These are phyloP conservation scores for Malacosoma neustria DNA, from an alignment of 2,888 invertebrate genomes.

Conservation along the genomic window DNA sequence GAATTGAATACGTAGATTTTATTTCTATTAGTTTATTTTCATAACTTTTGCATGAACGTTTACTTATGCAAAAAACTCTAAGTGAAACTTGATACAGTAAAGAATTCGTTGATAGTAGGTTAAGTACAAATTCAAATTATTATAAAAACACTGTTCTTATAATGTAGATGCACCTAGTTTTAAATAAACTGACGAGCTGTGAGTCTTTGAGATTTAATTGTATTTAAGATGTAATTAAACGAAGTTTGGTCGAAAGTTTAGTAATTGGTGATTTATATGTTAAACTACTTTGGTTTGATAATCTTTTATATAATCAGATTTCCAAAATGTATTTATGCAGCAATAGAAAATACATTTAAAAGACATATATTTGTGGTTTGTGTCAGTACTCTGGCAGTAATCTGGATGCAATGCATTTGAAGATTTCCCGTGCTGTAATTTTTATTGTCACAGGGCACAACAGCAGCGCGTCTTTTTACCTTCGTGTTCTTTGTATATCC, in stretches of 20 bases:
- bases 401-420: no score
- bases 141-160: constrained; percentile 69
- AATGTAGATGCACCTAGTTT: constrained; percentile 73
- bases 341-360: no score
- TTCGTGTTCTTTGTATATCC: no score
- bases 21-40: constrained; percentile 5
- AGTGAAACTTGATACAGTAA: constrained; percentile 23
- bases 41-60: constrained; percentile 9
- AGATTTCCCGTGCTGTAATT: no score
- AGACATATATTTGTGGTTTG: no score
- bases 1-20: neutral
- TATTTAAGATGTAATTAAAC: constrained; percentile 51
- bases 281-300: no score
- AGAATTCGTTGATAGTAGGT: constrained; percentile 56
- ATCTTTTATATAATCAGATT: no score
- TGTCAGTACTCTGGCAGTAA: no score
- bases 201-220: constrained; percentile 75
- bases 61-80: constrained; percentile 24
- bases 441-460: no score
- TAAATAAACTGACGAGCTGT: constrained; percentile 74
- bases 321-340: no score
- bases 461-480: no score
- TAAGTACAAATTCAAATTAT: constrained; percentile 74
- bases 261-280: no score
- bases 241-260: constrained; percentile 43